Evolutionary conservation across 1,140 invertebrate species (phyloP), one percentile per base, ranked within the genome.

Genomic region (Telenomus remus): DNA sequence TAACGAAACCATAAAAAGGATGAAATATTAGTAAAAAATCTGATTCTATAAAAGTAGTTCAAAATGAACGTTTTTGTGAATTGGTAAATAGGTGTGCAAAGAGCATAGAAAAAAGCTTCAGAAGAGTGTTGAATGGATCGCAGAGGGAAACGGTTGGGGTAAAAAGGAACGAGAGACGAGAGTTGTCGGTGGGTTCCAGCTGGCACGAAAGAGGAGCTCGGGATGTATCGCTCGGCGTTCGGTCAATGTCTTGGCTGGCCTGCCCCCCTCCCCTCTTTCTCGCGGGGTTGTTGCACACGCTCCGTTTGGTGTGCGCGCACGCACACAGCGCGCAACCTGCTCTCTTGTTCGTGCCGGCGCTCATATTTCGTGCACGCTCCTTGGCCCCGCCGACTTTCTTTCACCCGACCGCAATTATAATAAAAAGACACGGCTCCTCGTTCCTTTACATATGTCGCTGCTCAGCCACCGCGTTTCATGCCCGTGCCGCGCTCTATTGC

Each of bases 241-340:
- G 86, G 87, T 87, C 87, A 87, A 87, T 87, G 87, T 88, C 86
- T 88, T 82, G 76, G 81, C 81, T 78, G 72, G 72, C 71, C 39
- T 43, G 39, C 39, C 39, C 39, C 12, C 39, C 39, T n/a, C n/a
- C 6, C 43, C n/a, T 12, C 12, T 2, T 12, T 44, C 43, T 44
- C 12, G 39, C 59, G 57, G 66, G 57, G 66, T 61, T 63, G 68
- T 63, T 63, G 59, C 61, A 65, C 61, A 60, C 61, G 54, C 48
- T 57, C 51, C 59, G 54, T 37, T 54, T 14, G n/a, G 42, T 47
- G 42, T 54, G 44, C 49, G 46, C 49, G 46, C 34, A 53, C 54
- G 42, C 66, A 70, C 57, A 60, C 43, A 63, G 15, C 57, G 47
- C 43, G 37, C 65, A 48, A 48, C 61, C 61, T 60, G 56, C 59